Conservation (phyloP, 2,888 invertebrate species). For the Ochlodes sylvanus region DNA sequence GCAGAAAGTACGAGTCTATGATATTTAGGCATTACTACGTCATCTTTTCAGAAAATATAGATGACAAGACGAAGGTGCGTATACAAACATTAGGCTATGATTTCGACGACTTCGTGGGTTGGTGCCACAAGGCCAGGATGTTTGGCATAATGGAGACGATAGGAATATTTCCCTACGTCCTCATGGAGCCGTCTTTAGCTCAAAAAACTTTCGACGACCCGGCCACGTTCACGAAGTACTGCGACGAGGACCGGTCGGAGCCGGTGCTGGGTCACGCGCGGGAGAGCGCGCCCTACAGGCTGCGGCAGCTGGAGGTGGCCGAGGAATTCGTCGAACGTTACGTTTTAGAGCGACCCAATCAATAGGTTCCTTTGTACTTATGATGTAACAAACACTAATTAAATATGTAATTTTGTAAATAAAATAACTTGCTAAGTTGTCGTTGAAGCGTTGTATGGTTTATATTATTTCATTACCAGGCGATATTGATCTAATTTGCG, state of each 20-base stretch:
- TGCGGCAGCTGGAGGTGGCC: constrained; percentile 51
- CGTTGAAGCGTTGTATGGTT: no score
- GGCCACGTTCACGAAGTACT: constrained; percentile 38
- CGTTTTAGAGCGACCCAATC: constrained; percentile 38
- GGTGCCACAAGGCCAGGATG: constrained; percentile 40
- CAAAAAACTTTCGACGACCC: constrained; percentile 45
- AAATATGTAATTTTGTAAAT: no score
- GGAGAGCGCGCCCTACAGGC: background rate
- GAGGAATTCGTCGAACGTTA: constrained; percentile 67
- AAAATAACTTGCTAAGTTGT: no score
- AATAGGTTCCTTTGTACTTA: background rate
- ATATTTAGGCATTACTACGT: constrained; percentile 59
- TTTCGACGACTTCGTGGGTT: constrained; percentile 33
- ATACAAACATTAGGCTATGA: constrained; percentile 45
- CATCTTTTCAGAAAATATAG: constrained; percentile 53
- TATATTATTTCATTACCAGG: no score
- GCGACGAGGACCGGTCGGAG: constrained; percentile 41
- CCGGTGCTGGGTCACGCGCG: constrained; percentile 43
- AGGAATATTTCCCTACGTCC: constrained; percentile 50
- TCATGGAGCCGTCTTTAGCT: constrained; percentile 50
- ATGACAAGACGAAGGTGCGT: constrained; percentile 51
- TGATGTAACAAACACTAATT: no score
- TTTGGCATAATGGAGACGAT: constrained; percentile 40
- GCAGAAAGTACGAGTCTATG: constrained; percentile 55
- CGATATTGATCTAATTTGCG: no score